Conservation (phyloP, 2,113 vertebrate genomes). For the Perccottus glenii region DNA sequence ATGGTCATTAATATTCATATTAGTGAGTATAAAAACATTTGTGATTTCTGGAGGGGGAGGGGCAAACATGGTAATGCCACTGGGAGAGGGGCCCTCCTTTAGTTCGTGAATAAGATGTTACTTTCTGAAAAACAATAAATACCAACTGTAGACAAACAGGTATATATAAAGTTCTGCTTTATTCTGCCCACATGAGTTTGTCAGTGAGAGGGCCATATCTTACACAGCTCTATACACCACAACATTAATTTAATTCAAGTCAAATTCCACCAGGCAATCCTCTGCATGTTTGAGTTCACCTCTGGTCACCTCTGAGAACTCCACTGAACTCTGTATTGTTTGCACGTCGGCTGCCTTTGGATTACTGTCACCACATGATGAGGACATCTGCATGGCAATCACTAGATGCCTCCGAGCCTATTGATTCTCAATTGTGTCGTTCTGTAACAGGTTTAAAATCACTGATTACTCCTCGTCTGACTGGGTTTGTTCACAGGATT, state of each 20-base stretch:
- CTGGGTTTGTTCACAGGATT: slow-evolving; percentile 48
- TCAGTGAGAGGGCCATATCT: no score
- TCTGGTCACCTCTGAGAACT: slow-evolving; percentile 10
- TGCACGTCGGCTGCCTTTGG: slow-evolving; percentile 10
- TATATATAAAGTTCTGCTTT: no score
- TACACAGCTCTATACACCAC: no score
- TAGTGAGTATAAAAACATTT: no score
- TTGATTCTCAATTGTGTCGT: slow-evolving; percentile 56
- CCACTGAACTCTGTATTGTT: slow-evolving; percentile 17
- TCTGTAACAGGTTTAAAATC: slow-evolving; percentile 29
- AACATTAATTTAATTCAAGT: not conserved
- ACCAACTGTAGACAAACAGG: no score
- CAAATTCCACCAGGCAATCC: slow-evolving; percentile 1
- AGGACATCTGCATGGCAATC: slow-evolving; percentile 48
- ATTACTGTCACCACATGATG: slow-evolving; percentile 24
- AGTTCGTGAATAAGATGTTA: no score
- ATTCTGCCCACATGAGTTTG: no score
- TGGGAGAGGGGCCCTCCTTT: no score
- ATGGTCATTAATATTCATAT: no score
- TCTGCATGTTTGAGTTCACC: not conserved
- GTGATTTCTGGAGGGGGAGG: no score
- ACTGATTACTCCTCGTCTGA: slow-evolving; percentile 23
- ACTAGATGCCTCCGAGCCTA: slow-evolving; percentile 50
- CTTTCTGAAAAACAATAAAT: no score
- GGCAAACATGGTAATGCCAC: no score